Percentiles rank a stretch among this genome's conserved stretches.
phyloP scores from a whole-genome alignment of 2,888 invertebrate species.

The Amphimallon solstitiale region DNA sequence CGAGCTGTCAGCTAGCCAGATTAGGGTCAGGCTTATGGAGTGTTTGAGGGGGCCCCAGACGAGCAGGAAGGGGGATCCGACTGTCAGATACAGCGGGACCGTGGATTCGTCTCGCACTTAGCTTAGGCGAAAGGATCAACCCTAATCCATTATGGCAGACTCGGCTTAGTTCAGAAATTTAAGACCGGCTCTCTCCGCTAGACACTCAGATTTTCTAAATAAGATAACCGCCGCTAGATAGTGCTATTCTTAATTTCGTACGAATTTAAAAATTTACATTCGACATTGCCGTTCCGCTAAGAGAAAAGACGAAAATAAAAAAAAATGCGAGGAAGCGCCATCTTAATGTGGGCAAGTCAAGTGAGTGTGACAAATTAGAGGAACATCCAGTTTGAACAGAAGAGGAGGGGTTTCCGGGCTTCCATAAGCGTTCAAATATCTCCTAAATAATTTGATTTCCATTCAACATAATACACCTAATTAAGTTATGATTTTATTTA shows the following conservation, averaged over 20 bases:
- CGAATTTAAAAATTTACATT: conserved; percentile 37
- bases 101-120: conserved; percentile 59
- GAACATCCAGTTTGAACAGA: conserved; percentile 5
- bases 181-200: conserved; percentile 37
- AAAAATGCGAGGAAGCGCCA: conserved; percentile 29
- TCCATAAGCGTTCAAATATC: not conserved
- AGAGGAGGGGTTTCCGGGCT: conserved; percentile 17
- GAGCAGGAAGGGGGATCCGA: conserved; percentile 50
- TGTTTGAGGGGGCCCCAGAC: conserved; percentile 50
- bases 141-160: conserved; percentile 63
- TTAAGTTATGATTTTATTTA: too few species aligned
- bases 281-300: not conserved
- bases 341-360: conserved; percentile 28
- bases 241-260: conserved; percentile 35
- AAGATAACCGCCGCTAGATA: conserved; percentile 40
- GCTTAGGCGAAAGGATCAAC: conserved; percentile 58
- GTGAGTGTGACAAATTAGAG: conserved; percentile 24
- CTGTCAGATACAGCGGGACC: conserved; percentile 58
- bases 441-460: too few species aligned
- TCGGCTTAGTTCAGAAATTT: conserved; percentile 56
- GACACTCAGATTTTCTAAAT: conserved; percentile 50
- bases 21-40: conserved; percentile 61
- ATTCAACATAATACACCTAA: too few species aligned
- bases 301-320: conserved; percentile 12
- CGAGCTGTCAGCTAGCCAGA: conserved; percentile 61